phyloP scores from a whole-genome alignment of 2,797 vertebrate genomes.

The Hippocampus kuda region DNA sequence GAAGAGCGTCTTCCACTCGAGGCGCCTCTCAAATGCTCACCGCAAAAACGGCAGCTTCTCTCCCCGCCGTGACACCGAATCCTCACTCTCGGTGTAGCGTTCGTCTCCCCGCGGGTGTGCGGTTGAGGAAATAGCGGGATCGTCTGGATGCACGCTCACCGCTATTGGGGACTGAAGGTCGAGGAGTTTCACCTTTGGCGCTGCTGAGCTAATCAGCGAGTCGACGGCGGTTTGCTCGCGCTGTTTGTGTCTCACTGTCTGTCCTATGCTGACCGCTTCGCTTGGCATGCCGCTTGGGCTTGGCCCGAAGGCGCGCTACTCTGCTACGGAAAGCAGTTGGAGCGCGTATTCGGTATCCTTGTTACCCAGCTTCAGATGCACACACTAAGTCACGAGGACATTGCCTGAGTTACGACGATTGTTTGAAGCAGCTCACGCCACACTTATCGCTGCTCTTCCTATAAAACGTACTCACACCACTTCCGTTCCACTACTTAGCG shows the following conservation, averaged over 20 bases:
- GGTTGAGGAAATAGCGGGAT: conserved; percentile 45
- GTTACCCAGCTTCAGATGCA: too few relatives aligned
- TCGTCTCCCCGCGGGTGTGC: conserved; percentile 34
- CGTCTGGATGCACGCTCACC: conserved; percentile 32
- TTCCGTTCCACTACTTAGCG: too few relatives aligned
- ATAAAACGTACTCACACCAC: too few relatives aligned
- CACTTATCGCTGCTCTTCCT: too few relatives aligned
- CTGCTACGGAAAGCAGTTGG: not conserved
- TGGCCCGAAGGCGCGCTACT: conserved; percentile 23
- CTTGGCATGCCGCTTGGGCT: conserved; percentile 39
- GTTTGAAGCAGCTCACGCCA: too few relatives aligned
- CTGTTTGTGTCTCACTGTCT: conserved; percentile 40
- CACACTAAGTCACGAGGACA: too few relatives aligned
- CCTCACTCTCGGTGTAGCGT: conserved; percentile 29
- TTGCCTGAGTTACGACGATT: too few relatives aligned
- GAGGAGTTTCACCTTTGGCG: conserved; percentile 38
- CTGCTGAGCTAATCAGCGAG: conserved; percentile 51
- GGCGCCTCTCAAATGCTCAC: not conserved
- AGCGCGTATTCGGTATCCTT: not conserved
- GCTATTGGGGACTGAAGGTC: conserved; percentile 25
- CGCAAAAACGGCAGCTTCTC: not conserved
- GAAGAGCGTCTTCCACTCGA: too few relatives aligned
- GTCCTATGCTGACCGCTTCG: conserved; percentile 38
- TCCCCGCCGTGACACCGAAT: conserved; percentile 28
- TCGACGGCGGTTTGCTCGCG: conserved; percentile 22